A percentile compares a stretch with the other conserved stretches of the same genome.
Conservation (phyloP, 1,140 invertebrate genomes). For the Drosophila quadrilineata region DNA sequence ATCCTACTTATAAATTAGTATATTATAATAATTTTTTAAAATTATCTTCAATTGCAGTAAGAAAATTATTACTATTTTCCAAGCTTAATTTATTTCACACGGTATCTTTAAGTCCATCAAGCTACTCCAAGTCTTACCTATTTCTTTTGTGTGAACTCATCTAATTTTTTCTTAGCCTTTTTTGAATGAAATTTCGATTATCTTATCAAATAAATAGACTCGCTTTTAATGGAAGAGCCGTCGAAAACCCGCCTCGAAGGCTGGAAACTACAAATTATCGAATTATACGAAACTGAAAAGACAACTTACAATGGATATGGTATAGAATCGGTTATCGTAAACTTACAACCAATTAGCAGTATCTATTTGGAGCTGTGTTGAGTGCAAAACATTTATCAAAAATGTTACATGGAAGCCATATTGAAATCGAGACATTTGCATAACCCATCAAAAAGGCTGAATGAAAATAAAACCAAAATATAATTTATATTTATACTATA, state of each 20-base stretch:
- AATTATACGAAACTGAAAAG: not conserved
- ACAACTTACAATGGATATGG: not conserved
- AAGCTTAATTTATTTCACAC: too few species aligned
- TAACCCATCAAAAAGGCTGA: slow-evolving; percentile 16
- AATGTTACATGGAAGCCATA: slow-evolving; percentile 19
- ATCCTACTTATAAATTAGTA: too few species aligned
- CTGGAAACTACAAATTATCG: too few species aligned
- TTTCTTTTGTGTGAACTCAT: not conserved
- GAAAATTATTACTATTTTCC: too few species aligned
- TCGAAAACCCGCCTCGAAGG: not conserved
- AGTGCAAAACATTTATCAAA: slow-evolving; percentile 37
- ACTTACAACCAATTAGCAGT: slow-evolving; percentile 26
- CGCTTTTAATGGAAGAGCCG: not conserved
- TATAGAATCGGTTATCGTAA: not conserved
- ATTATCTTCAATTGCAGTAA: too few species aligned
- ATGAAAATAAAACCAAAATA: slow-evolving; percentile 23
- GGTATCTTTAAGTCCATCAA: too few species aligned
- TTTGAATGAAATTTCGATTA: slow-evolving; percentile 4
- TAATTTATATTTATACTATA: slow-evolving; percentile 62
- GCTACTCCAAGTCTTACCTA: too few species aligned
- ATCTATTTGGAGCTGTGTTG: slow-evolving; percentile 11
- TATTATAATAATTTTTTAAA: too few species aligned
- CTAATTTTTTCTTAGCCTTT: too few species aligned
- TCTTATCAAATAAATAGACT: too few species aligned
- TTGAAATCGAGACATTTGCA: slow-evolving; percentile 29